These are phyloP conservation scores for Dascillus cervinus DNA, from an alignment of 2,888 invertebrate genomes.

Conservation along the genomic window DNA sequence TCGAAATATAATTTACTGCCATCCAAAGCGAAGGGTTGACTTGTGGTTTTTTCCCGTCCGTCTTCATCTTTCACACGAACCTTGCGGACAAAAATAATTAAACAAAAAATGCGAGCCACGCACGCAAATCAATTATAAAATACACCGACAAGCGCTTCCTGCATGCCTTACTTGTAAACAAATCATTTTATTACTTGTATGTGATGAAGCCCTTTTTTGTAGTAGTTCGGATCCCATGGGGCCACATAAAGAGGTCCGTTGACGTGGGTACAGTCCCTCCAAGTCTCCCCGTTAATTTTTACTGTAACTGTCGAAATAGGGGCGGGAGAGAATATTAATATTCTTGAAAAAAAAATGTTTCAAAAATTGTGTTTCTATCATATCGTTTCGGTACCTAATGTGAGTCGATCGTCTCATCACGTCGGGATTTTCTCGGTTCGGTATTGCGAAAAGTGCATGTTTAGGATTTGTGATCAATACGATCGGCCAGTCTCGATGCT, in stretches of 20 bases:
- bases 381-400: conserved; percentile 55
- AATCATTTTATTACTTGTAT: conserved; percentile 45
- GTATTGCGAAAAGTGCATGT: conserved; percentile 65
- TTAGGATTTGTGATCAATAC: conserved; percentile 88
- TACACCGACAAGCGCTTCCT: too few relatives aligned
- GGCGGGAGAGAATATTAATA: conserved; percentile 69
- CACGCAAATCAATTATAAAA: neutral
- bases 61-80: conserved; percentile 52
- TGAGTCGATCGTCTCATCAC: conserved; percentile 64
- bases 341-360: conserved; percentile 47
- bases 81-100: conserved; percentile 28
- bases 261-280: conserved; percentile 54
- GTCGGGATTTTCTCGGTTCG: conserved; percentile 63
- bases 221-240: conserved; percentile 64
- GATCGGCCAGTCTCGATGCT: conserved; percentile 72
- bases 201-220: conserved; percentile 57
- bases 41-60: conserved; percentile 48
- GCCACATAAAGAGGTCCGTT: conserved; percentile 65
- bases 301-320: conserved; percentile 58
- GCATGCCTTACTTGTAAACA: neutral
- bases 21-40: conserved; percentile 75
- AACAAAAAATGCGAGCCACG: neutral
- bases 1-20: conserved; percentile 59
- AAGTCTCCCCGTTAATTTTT: conserved; percentile 56
- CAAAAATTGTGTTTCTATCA: too few relatives aligned